Percentiles rank a stretch among this genome's conserved stretches.
Conservation (phyloP, 1,140 invertebrate genomes). For the Magallana angulata region DNA sequence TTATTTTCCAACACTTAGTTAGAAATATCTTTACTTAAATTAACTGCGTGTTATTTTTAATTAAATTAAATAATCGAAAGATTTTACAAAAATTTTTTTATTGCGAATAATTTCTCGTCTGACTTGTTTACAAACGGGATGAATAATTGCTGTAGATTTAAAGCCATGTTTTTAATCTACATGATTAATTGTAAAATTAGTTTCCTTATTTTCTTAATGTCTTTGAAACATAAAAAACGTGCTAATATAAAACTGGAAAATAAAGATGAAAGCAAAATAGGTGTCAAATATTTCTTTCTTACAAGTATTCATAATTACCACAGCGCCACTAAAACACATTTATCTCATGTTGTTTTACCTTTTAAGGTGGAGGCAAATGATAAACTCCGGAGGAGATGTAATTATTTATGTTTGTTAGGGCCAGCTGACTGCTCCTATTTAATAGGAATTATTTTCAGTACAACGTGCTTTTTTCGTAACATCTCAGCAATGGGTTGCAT, state of each 20-base stretch:
- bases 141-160: too few relatives aligned
- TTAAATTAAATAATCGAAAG: too few relatives aligned
- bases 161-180: too few relatives aligned
- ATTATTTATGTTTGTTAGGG: constrained; percentile 8
- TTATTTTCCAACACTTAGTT: too few relatives aligned
- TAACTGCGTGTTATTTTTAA: too few relatives aligned
- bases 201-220: too few relatives aligned
- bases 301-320: neutral
- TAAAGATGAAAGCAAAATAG: neutral
- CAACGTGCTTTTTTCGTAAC: neutral
- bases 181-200: too few relatives aligned
- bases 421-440: neutral
- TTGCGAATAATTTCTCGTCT: too few relatives aligned
- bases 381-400: neutral
- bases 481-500: neutral
- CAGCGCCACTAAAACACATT: neutral
- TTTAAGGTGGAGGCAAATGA: neutral
- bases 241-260: neutral
- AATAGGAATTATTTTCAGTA: neutral
- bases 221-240: neutral
- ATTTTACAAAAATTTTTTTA: too few relatives aligned
- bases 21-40: too few relatives aligned
- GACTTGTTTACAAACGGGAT: too few relatives aligned
- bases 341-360: neutral
- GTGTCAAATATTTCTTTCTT: neutral